Base-by-base conservation (phyloP, 2,888 invertebrate species). In the Aporophyla nigra region DNA sequence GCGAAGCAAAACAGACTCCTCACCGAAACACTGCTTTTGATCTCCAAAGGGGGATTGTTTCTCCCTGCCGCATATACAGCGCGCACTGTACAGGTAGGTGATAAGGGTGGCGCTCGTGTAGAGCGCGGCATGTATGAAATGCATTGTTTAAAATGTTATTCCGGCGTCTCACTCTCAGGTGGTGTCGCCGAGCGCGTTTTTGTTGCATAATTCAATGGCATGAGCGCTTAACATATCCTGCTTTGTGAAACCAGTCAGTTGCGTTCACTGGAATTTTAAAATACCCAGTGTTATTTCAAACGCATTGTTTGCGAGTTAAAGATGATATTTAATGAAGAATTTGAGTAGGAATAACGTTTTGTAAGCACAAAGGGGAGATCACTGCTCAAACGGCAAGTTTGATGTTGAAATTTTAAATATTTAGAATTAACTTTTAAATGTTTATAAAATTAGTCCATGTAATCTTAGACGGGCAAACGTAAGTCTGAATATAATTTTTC, bases 171-270 rank as follows among this genome's bases (percentile, higher is more conserved):
- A 82, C 80, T 87, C 88, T 86, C 87, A 82, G 84, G 84, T 81
- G 82, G 82, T 88, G 91, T 89, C 89, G 89, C 90, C 87, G 82
- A 88, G 88, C 84, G 70, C 83, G 89, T 91, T 90, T 90, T 91
- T 92, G 91, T 91, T 93, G 90, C 92, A 92, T 93, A 92, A 92
- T 93, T 92, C 93, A 93, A 92, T 91, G 92, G 92, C 86, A 87
- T 88, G 88, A 89, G 88, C 86, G 91, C 86, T 89, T 90, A 91
- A 91, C 90, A 92, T 91, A 90, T 91, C 89, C 88, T 87, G 83
- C 90, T 88, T 88, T 90, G 90, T 89, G 86, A 81, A 87, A 83
- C 83, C 90, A 90, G 87, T 85, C 87, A 84, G 86, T 76, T 71
- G 74, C 83, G 85, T 79, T 86, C 87, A 81, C 80, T 73, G 89